Percentiles rank a stretch among this genome's conserved stretches.
These are phyloP conservation scores for Liparis tanakae DNA, from an alignment of 2,797 vertebrate genomes.

Conservation along the genomic window DNA sequence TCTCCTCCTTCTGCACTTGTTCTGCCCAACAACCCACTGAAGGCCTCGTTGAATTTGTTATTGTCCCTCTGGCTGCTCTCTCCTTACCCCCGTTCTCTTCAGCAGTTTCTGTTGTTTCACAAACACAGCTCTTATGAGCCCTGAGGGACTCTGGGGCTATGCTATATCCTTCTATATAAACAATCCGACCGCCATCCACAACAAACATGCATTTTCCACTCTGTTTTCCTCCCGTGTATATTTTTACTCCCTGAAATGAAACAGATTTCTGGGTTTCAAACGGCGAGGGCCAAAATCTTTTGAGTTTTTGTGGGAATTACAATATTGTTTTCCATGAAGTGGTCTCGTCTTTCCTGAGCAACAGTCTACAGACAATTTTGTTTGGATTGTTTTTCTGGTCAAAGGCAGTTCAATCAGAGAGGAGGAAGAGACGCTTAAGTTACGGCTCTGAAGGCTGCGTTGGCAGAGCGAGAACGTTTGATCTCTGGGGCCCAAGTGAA, in stretches of 20 bases:
- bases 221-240: conserved; percentile 64
- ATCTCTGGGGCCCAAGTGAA: conserved; percentile 55
- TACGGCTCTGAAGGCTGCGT: conserved; percentile 54
- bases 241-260: conserved; percentile 66
- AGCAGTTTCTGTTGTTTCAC: conserved; percentile 70
- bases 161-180: conserved; percentile 78
- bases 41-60: conserved; percentile 48
- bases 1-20: conserved; percentile 13
- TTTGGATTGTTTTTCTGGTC: conserved; percentile 73
- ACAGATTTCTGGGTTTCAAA: conserved; percentile 59
- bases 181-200: conserved; percentile 69
- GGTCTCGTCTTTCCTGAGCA: conserved; percentile 56
- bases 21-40: conserved; percentile 25
- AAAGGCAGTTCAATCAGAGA: conserved; percentile 62
- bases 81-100: conserved; percentile 57
- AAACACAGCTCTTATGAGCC: conserved; percentile 71
- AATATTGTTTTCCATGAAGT: conserved; percentile 73
- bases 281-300: conserved; percentile 42
- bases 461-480: conserved; percentile 41
- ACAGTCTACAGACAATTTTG: conserved; percentile 65
- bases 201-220: conserved; percentile 61
- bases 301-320: conserved; percentile 68
- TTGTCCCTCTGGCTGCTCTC: conserved; percentile 41
- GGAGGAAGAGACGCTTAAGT: conserved; percentile 52
- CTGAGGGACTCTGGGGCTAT: conserved; percentile 66